Percentiles rank a stretch among this genome's conserved stretches.
phyloP scores from a whole-genome alignment of 2,888 invertebrate species.

The Seladonia tumulorum region DNA sequence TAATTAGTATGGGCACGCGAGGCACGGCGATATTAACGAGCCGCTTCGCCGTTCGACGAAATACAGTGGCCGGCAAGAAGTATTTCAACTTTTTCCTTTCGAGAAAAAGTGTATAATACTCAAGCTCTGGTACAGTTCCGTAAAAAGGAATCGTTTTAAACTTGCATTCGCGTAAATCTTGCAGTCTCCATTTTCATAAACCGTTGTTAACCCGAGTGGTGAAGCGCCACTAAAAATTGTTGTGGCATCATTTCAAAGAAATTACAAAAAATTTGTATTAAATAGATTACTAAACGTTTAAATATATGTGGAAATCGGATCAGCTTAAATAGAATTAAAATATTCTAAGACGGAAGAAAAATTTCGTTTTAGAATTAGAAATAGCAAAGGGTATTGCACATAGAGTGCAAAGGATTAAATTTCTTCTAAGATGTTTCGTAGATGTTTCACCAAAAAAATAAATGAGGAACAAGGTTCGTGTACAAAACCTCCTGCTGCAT shows the following conservation, averaged over 20 bases:
- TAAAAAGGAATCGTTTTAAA: background rate
- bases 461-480: background rate
- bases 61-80: background rate
- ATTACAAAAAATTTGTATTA: too few relatives aligned
- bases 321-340: too few relatives aligned
- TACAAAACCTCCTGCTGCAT: background rate
- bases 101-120: background rate
- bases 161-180: background rate
- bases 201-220: background rate
- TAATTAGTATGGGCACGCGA: slow-evolving; percentile 42
- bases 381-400: too few relatives aligned
- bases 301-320: too few relatives aligned
- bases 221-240: too few relatives aligned
- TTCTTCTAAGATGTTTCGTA: too few relatives aligned
- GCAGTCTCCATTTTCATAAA: background rate
- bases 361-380: too few relatives aligned
- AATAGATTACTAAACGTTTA: too few relatives aligned
- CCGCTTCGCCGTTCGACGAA: slow-evolving; percentile 41
- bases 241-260: too few relatives aligned
- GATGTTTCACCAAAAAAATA: background rate
- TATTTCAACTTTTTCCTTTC: background rate
- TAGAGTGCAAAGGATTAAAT: too few relatives aligned
- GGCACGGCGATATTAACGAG: slow-evolving; percentile 33
- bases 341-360: too few relatives aligned
- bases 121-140: background rate